phyloP scores from a whole-genome alignment of 2,888 invertebrate genomes.

The Smittia sp. region DNA sequence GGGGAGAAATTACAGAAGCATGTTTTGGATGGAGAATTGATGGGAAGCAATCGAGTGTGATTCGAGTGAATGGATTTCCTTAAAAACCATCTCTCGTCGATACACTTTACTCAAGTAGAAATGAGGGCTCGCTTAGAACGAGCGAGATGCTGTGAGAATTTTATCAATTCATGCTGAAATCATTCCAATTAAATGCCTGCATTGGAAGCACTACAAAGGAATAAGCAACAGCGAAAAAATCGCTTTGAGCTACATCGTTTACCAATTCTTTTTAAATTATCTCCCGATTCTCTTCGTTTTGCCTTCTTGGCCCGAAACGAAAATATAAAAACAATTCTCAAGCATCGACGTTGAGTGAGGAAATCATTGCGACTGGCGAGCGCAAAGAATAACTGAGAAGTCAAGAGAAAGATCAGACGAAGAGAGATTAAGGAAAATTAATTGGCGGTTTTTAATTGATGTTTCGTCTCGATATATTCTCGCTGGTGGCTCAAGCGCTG shows the following conservation, averaged over 20 bases:
- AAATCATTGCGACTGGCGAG: background rate
- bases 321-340: background rate
- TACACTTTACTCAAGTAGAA: conserved; percentile 4
- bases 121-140: conserved; percentile 1
- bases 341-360: background rate
- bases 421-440: conserved; percentile 34
- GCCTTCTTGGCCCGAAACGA: background rate
- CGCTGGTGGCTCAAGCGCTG: background rate
- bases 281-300: conserved; percentile 1
- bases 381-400: background rate
- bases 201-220: conserved; percentile 9
- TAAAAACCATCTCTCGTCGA: background rate
- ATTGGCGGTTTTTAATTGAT: conserved; percentile 40
- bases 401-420: conserved; percentile 33
- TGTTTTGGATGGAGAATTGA: background rate
- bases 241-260: conserved; percentile 18
- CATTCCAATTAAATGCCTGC: conserved; percentile 40
- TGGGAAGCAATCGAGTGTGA: conserved; percentile 6
- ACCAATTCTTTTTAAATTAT: conserved; percentile 18
- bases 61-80: background rate
- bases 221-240: conserved; percentile 14
- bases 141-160: background rate
- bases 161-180: conserved; percentile 35
- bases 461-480: conserved; percentile 16
- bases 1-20: conserved; percentile 14